These are phyloP conservation scores for Palythoa heliodiscus DNA, from an alignment of 92 coral and sea anemone genomes.

Conservation along the genomic window DNA sequence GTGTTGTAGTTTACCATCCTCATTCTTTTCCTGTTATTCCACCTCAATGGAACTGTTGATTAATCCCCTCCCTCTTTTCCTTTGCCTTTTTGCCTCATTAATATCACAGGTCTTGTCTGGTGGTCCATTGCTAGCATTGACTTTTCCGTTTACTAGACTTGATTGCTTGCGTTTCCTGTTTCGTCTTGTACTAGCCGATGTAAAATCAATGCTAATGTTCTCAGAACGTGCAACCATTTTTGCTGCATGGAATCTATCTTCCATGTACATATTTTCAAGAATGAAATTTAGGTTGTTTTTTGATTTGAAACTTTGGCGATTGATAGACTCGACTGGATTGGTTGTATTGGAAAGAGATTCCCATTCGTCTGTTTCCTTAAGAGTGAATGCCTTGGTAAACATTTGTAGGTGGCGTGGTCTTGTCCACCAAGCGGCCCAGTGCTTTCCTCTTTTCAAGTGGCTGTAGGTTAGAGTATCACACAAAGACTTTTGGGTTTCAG, in stretches of 20 bases:
- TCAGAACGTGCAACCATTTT: constrained; percentile 44
- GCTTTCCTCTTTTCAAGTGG: constrained; percentile 55
- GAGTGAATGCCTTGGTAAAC: constrained; percentile 60
- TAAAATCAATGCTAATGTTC: constrained; percentile 39
- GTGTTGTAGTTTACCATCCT: constrained; percentile 42
- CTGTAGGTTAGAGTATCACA: neutral
- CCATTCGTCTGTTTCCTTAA: constrained; percentile 21
- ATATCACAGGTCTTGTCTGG: constrained; percentile 54
- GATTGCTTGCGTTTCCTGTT: constrained; percentile 50
- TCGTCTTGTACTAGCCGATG: neutral
- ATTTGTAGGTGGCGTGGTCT: constrained; percentile 51
- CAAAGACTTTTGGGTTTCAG: neutral
- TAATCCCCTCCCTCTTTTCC: constrained; percentile 52
- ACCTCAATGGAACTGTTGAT: constrained; percentile 39
- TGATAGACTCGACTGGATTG: constrained; percentile 63
- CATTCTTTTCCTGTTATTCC: constrained; percentile 52
- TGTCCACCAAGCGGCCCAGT: constrained; percentile 70
- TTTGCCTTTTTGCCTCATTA: constrained; percentile 13
- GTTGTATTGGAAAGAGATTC: constrained; percentile 58
- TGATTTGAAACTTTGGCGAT: constrained; percentile 58
- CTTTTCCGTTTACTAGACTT: constrained; percentile 36
- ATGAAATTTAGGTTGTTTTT: constrained; percentile 48
- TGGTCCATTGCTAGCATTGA: constrained; percentile 30
- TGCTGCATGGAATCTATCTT: constrained; percentile 68
- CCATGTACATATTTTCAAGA: constrained; percentile 65